Percentiles rank a stretch among this genome's conserved stretches.
These are phyloP conservation scores for Lepidurus apus DNA, from an alignment of 1,140 invertebrate genomes.

Conservation along the genomic window DNA sequence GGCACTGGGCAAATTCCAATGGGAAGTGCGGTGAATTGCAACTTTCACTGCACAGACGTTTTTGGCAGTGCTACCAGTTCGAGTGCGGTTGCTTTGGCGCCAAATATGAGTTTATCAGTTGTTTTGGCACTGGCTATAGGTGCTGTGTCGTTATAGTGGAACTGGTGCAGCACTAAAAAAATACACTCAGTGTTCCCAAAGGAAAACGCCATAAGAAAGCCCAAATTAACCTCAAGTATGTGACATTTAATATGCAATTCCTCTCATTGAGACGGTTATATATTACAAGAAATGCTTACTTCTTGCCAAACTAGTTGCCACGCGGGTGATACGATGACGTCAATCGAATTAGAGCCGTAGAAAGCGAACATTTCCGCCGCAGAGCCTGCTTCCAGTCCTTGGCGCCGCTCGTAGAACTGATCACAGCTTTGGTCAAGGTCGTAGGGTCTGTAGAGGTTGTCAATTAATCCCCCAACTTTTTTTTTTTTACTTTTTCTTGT, in stretches of 20 bases:
- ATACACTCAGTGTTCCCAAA: too few species aligned
- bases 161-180: too few species aligned
- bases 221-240: background rate
- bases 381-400: constrained; percentile 38
- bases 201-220: too few species aligned
- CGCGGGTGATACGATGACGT: constrained; percentile 41
- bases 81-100: too few species aligned
- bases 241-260: background rate
- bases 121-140: too few species aligned
- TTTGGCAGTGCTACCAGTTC: too few species aligned
- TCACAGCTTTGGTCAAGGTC: constrained; percentile 37
- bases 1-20: too few species aligned
- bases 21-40: too few species aligned
- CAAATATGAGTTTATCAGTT: too few species aligned
- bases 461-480: background rate
- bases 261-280: background rate
- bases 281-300: constrained; percentile 33
- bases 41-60: too few species aligned
- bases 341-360: constrained; percentile 41
- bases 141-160: too few species aligned
- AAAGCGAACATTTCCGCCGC: constrained; percentile 35
- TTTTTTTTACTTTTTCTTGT: background rate
- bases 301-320: constrained; percentile 39
- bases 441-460: constrained; percentile 35
- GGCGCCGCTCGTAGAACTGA: constrained; percentile 36